Conservation (phyloP, 2,797 vertebrate species). For the Melanotaenia nigrans region DNA sequence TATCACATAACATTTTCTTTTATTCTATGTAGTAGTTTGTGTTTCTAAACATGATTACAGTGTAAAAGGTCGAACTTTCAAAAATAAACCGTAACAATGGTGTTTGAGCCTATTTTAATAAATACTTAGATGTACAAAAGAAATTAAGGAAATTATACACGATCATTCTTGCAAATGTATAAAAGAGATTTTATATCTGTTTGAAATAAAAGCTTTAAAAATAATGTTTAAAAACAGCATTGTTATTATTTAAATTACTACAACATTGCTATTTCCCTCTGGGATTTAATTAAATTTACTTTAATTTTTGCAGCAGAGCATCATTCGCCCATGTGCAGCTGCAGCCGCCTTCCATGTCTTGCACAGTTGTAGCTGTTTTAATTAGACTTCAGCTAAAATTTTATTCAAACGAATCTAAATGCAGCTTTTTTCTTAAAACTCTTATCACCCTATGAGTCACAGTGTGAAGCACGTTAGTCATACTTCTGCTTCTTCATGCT, state of each 20-base stretch:
- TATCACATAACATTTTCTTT: not conserved
- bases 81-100: too few relatives aligned
- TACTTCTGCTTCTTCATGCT: not conserved
- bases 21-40: not conserved
- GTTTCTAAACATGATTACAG: not conserved
- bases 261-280: too few relatives aligned
- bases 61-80: not conserved
- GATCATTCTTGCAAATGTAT: too few relatives aligned
- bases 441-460: not conserved
- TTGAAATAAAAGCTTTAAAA: too few relatives aligned
- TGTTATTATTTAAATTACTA: too few relatives aligned
- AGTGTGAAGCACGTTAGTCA: constrained; percentile 48
- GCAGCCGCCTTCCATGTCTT: not conserved
- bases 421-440: not conserved
- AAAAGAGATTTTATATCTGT: too few relatives aligned
- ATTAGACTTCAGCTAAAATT: not conserved
- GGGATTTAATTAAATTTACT: not conserved
- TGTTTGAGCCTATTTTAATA: too few relatives aligned
- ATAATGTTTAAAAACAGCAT: too few relatives aligned
- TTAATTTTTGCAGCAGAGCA: not conserved
- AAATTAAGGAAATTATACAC: too few relatives aligned
- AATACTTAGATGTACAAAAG: too few relatives aligned
- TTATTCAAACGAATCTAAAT: not conserved
- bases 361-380: not conserved
- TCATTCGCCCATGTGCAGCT: not conserved